phyloP scores from a whole-genome alignment of 2,113 vertebrate genomes.

The Pipra filicauda region DNA sequence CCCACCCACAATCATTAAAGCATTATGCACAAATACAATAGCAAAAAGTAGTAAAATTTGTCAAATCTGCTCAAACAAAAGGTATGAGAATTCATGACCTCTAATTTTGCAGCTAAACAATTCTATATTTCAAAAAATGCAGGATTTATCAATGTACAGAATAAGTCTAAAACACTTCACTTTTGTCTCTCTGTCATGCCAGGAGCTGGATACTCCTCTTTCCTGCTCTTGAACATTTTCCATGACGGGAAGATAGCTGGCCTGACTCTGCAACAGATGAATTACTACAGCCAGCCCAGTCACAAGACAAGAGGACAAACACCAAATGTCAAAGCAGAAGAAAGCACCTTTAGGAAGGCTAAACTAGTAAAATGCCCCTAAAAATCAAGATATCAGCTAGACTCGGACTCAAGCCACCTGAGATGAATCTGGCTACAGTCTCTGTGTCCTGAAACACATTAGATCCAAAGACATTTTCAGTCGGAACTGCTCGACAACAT shows the following conservation, averaged over 20 bases:
- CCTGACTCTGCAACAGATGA: neutral
- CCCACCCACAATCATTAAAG: neutral
- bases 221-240: neutral
- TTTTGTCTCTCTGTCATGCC: neutral
- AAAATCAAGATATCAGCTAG: neutral
- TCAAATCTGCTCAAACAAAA: neutral
- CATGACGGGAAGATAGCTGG: rapidly evolving
- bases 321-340: neutral
- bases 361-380: neutral
- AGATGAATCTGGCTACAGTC: neutral
- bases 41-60: neutral
- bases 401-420: neutral
- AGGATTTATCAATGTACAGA: neutral
- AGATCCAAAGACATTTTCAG: neutral
- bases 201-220: neutral
- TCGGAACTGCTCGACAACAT: neutral
- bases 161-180: neutral
- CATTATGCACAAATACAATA: rapidly evolving
- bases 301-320: neutral
- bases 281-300: neutral
- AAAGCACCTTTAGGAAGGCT: neutral
- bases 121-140: neutral
- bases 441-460: neutral
- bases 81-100: neutral
- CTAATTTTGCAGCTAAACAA: neutral